A percentile compares a stretch with the other conserved stretches of the same genome.
These are phyloP conservation scores for Oryzias celebensis DNA, from an alignment of 2,113 vertebrate genomes.

Conservation along the genomic window DNA sequence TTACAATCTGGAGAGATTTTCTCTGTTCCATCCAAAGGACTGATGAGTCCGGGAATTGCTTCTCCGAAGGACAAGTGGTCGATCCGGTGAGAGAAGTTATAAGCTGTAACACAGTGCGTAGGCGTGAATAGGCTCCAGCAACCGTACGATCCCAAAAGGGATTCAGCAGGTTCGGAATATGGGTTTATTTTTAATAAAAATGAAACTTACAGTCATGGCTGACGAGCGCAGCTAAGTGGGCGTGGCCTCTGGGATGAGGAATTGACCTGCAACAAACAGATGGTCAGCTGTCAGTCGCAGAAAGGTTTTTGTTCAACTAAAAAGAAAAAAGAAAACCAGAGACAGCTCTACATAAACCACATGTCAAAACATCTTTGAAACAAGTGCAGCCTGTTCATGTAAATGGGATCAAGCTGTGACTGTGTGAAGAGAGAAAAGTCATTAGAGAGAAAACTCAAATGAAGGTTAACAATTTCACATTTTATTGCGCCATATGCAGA, in stretches of 20 bases:
- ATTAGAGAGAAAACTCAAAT: too few species aligned
- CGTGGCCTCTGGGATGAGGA: conserved; percentile 95
- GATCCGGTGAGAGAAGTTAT: conserved; percentile 98
- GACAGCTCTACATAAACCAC: not conserved
- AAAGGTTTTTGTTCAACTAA: not conserved
- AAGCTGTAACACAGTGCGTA: conserved; percentile 76
- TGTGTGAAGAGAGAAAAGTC: too few species aligned
- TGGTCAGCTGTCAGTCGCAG: conserved; percentile 4
- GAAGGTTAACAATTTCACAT: too few species aligned
- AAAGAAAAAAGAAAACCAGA: not conserved
- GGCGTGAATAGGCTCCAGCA: too few species aligned
- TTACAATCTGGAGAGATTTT: conserved; percentile 90
- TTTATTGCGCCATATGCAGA: too few species aligned
- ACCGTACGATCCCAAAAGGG: too few species aligned
- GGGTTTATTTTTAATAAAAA: not conserved
- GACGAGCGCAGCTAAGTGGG: conserved; percentile 93
- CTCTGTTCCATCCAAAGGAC: conserved; percentile 95
- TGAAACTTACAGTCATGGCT: conserved; percentile 91
- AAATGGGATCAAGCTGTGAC: not conserved
- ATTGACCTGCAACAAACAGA: conserved; percentile 84
- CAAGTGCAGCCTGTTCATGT: not conserved
- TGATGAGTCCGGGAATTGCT: conserved; percentile 90
- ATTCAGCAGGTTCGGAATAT: too few species aligned
- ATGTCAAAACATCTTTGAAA: too few species aligned
- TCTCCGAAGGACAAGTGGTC: conserved; percentile 98